Percentiles rank a stretch among this genome's conserved stretches.
These are phyloP conservation scores for Drosophila vallismaia DNA, from an alignment of 2,888 invertebrate species.

Conservation along the genomic window DNA sequence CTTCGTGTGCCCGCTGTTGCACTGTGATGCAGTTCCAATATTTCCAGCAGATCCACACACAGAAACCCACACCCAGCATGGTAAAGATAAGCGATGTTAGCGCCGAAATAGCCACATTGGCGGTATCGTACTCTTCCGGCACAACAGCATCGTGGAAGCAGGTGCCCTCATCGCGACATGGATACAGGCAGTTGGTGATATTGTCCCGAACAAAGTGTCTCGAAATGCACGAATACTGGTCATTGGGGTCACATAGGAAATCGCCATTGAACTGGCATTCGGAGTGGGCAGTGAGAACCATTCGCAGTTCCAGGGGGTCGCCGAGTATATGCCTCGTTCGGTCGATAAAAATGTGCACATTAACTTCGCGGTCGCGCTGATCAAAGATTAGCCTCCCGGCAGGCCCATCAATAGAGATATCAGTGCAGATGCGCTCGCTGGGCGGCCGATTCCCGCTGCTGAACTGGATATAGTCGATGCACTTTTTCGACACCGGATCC, in stretches of 20 bases:
- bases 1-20: constrained; percentile 82
- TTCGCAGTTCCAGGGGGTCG: constrained; percentile 79
- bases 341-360: constrained; percentile 77
- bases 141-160: constrained; percentile 79
- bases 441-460: constrained; percentile 79
- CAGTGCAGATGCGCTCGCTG: constrained; percentile 79
- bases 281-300: constrained; percentile 81
- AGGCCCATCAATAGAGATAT: constrained; percentile 80
- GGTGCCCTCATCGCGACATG: constrained; percentile 81
- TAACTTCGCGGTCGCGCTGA: constrained; percentile 78
- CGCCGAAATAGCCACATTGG: constrained; percentile 82
- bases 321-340: constrained; percentile 64
- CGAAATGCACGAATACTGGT: constrained; percentile 81
- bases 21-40: constrained; percentile 83
- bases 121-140: constrained; percentile 74
- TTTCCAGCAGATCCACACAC: constrained; percentile 83
- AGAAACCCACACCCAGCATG: constrained; percentile 82
- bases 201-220: constrained; percentile 82
- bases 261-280: constrained; percentile 78
- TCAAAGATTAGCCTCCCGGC: constrained; percentile 79
- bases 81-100: constrained; percentile 83
- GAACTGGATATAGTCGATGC: constrained; percentile 82
- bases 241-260: constrained; percentile 78
- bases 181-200: constrained; percentile 81
- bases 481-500: constrained; percentile 70